A percentile compares a stretch with the other conserved stretches of the same genome.
These are phyloP conservation scores for Aplysina aerophoba DNA, from an alignment of 37 sponge, comb jelly and placozoan genomes.

Conservation along the genomic window DNA sequence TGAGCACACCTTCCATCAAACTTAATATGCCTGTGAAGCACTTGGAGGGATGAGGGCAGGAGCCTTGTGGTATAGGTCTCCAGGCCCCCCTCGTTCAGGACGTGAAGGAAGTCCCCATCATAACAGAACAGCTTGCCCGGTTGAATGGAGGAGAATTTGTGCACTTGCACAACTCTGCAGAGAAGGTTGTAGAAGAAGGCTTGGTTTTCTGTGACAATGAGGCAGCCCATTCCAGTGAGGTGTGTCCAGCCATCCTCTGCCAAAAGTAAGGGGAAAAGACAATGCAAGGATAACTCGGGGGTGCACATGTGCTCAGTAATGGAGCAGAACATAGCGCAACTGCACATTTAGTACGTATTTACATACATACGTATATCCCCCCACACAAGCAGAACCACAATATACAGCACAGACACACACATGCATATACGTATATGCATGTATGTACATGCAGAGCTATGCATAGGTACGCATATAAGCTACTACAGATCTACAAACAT, in stretches of 20 bases:
- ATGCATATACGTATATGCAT: background rate
- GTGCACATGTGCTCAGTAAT: too few species aligned
- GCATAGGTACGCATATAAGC: background rate
- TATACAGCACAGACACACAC: too few species aligned
- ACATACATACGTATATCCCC: too few species aligned
- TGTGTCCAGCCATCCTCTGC: too few species aligned
- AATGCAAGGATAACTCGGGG: too few species aligned
- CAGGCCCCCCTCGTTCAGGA: slow-evolving; percentile 26
- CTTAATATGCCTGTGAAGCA: background rate
- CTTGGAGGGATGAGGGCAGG: background rate
- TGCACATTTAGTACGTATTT: background rate
- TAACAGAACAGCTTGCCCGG: slow-evolving; percentile 4
- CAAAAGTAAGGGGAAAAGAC: too few species aligned
- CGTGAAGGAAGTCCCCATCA: slow-evolving; percentile 16
- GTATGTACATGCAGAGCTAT: background rate
- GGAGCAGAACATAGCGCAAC: background rate
- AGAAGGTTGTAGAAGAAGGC: slow-evolving; percentile 17
- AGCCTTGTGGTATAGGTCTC: slow-evolving; percentile 22
- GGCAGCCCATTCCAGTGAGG: slow-evolving; percentile 8
- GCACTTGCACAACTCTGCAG: background rate
- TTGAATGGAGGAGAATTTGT: slow-evolving; percentile 17
- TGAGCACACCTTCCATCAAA: background rate
- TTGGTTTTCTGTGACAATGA: background rate
- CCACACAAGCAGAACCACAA: too few species aligned
- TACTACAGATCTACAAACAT: too few species aligned